Evolutionary conservation across 92 coral and sea anemone genomes (phyloP).

Genomic region (Palythoa caribaeorum): DNA sequence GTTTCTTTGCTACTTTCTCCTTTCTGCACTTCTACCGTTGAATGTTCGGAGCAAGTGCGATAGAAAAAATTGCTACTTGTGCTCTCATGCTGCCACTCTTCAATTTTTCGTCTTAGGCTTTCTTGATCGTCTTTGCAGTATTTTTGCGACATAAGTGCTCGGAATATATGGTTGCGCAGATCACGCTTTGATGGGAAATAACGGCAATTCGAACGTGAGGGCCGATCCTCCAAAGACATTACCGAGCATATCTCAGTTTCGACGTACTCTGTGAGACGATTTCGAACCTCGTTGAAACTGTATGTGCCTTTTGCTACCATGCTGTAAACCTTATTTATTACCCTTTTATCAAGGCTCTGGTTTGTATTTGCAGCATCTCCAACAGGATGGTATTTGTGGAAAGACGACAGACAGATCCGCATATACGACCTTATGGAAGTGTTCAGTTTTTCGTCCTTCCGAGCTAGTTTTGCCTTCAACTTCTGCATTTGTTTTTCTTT

Average conservation of each 20-base stretch:
- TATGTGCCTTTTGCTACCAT: conserved; percentile 41
- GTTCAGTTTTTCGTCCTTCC: conserved; percentile 31
- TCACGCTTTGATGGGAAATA: conserved; percentile 60
- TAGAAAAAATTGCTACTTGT: conserved; percentile 47
- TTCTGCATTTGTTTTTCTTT: conserved; percentile 32
- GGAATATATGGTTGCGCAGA: conserved; percentile 52
- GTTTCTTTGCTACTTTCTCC: neutral
- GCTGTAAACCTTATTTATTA: conserved; percentile 45
- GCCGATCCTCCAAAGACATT: conserved; percentile 13
- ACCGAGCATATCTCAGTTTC: conserved; percentile 47
- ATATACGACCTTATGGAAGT: conserved; percentile 28
- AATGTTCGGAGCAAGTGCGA: conserved; percentile 24
- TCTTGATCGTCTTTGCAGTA: conserved; percentile 65
- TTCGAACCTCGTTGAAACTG: conserved; percentile 40
- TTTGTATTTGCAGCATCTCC: conserved; percentile 49
- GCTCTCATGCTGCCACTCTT: conserved; percentile 42
- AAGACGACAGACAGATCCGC: conserved; percentile 19
- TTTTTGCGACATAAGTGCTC: conserved; percentile 53
- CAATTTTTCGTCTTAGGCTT: conserved; percentile 45
- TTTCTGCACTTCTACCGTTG: neutral
- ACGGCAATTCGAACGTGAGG: conserved; percentile 35
- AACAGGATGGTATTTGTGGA: conserved; percentile 56
- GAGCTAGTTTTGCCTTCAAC: conserved; percentile 31
- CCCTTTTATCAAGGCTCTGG: conserved; percentile 57
- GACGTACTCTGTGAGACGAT: conserved; percentile 55